Base-by-base conservation (phyloP, 2,888 invertebrate species). In the Caradrina kadenii region DNA sequence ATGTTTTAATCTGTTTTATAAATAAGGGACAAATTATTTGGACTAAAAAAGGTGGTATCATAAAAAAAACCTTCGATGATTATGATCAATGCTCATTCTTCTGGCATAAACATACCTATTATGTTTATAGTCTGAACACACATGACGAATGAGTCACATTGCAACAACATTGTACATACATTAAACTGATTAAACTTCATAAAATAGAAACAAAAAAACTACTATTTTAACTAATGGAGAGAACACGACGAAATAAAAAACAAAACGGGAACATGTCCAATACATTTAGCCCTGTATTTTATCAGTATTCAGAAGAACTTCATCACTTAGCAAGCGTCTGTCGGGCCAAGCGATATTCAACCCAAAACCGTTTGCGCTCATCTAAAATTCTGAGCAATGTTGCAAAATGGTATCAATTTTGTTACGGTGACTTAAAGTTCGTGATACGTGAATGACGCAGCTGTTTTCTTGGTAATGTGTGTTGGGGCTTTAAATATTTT, bases 341-440 rank as follows among this genome's bases (percentile, higher is more conserved):
- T 22, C 15, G 17, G 42, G 22, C 50, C 13, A n/a, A 45, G 11
- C 19, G 19, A 55, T 72, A 19, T 22, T 42, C 35, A 17, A 31
- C 22, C n/a, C 39, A n/a, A 54, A 71, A 73, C 21, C 66, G 19
- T 45, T 72, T 19, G 11, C 2, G n/a, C 31, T 67, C 59, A 73
- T 73, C 35, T 67, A 4, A 72, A 66, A 72, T 73, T 73, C 54
- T 60, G 21, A 73, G 49, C 49, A 55, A 8, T 21, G 17, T 55
- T 39, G 39, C 39, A 39, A 39, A 39, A 39, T 39, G 39, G 39
- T 39, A 11, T 39, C 13, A 39, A 67, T 50, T 73, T 58, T 64
- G 52, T 64, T 53, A 49, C 39, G 39, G 11, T 58, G 39, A 39
- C 21, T 54, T 62, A 31, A 53, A 58, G 8, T 53, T 66, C 54